Percentiles rank a stretch among this genome's conserved stretches.
Conservation (phyloP, 2,113 vertebrate species). For the Acrocephalus arundinaceus region DNA sequence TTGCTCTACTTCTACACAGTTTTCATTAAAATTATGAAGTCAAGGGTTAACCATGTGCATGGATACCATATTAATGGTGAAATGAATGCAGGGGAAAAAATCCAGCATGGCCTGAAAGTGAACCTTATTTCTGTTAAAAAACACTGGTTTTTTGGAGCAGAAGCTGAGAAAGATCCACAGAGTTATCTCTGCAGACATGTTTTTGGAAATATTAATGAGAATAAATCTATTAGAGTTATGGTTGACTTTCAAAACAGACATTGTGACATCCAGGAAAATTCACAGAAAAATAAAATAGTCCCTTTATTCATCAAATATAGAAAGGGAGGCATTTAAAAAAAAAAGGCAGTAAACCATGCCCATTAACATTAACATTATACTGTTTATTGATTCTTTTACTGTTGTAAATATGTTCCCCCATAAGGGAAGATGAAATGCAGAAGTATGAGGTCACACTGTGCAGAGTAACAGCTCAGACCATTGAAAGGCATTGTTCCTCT, state of each 20-base stretch:
- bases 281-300: neutral
- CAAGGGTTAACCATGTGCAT: neutral
- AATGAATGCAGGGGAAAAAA: neutral
- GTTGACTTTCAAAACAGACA: neutral
- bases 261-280: neutral
- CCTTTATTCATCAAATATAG: neutral
- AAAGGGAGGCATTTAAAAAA: neutral
- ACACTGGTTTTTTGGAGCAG: neutral
- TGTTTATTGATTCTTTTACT: neutral
- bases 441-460: neutral
- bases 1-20: neutral
- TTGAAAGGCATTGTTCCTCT: neutral
- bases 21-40: neutral
- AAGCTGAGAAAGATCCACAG: neutral
- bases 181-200: neutral
- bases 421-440: neutral
- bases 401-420: neutral
- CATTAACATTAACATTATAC: neutral
- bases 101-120: neutral
- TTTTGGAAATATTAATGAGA: neutral
- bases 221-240: neutral
- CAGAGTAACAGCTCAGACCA: neutral
- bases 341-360: neutral
- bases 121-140: neutral
- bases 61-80: neutral